Evolutionary conservation across 92 coral and sea anemone species (phyloP), one percentile per base, ranked within the genome.

Genomic region (Palythoa caribaeorum): DNA sequence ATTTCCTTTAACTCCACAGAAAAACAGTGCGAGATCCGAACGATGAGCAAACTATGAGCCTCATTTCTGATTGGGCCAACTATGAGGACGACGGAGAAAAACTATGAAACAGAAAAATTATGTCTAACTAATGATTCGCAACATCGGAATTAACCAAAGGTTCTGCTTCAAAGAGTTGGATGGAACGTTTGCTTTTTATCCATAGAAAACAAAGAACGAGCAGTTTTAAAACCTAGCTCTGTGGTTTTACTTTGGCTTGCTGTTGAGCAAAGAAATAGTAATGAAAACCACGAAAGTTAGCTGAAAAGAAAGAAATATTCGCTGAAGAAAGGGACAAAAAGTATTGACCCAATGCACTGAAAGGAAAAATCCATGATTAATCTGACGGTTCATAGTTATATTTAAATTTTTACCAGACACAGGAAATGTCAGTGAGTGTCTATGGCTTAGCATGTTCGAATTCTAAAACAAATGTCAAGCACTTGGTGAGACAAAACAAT

Each of bases 31-130:
- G 76, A 6, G 44, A 81, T n/a, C 60, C 76, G 36, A 63, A 40
- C 1, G 86, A 81, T 65, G 86, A 81, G 44, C 86, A 81, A 81
- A 48, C 86, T 35, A 81, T 51, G 28, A 81, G 86, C n/a, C 59
- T 81, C 57, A 81, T 81, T 15, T 66, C 74, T 11, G 86, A 81
- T 60, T 81, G 86, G 86, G 52, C 60, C 3, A 81, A 66, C 17
- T 81, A 81, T 47, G 86, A 81, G 28, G 86, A 63, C 76, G 39
- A 63, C 12, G 86, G 86, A 66, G 76, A 81, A 14, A 81, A 81
- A 40, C 54, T 81, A 47, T 81, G 60, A 81, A 70, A 20, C 6
- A 70, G 75, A 38, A 70, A 12, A 9, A 3, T 36, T 12, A 1
- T 9, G 19, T 63, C 21, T 63, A 17, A 6, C 35, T 63, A 5